Evolutionary conservation across 1,140 invertebrate genomes (phyloP).

Genomic region (Phthorimaea operculella): DNA sequence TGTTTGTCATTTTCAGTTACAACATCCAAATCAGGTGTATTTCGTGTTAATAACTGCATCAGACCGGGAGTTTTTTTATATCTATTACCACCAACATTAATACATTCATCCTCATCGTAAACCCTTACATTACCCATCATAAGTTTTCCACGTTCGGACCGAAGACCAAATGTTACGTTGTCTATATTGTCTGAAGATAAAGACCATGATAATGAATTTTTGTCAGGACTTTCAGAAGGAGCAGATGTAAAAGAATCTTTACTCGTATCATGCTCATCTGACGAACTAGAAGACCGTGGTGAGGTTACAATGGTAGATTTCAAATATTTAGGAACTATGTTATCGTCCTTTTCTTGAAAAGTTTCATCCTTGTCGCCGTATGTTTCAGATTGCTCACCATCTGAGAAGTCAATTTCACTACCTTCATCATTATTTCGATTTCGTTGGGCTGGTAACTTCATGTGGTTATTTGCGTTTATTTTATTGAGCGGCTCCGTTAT

Average conservation of each 20-base stretch:
- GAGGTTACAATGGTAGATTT: not conserved
- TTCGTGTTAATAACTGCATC: slow-evolving; percentile 22
- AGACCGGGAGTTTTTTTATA: slow-evolving; percentile 19
- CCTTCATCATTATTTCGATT: slow-evolving; percentile 5
- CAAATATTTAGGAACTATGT: slow-evolving; percentile 2
- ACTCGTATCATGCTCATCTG: slow-evolving; percentile 3
- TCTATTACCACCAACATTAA: slow-evolving; percentile 5
- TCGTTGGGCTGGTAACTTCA: not conserved
- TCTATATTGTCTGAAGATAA: slow-evolving; percentile 2
- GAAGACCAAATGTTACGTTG: not conserved
- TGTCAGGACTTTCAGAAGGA: slow-evolving; percentile 1
- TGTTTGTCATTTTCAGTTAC: slow-evolving; percentile 17
- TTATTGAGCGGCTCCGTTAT: slow-evolving; percentile 6
- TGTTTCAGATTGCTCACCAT: not conserved
- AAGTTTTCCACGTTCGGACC: not conserved
- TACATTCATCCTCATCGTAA: slow-evolving; percentile 1
- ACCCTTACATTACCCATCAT: slow-evolving; percentile 2
- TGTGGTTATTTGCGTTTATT: not conserved
- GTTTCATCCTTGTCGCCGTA: not conserved
- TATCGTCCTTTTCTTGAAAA: not conserved
- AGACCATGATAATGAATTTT: slow-evolving; percentile 3
- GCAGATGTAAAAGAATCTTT: not conserved
- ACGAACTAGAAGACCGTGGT: not conserved
- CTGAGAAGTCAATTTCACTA: not conserved
- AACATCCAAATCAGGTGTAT: slow-evolving; percentile 7